Base-by-base conservation (phyloP, 2,888 invertebrate genomes). In the Morpho achilles region DNA sequence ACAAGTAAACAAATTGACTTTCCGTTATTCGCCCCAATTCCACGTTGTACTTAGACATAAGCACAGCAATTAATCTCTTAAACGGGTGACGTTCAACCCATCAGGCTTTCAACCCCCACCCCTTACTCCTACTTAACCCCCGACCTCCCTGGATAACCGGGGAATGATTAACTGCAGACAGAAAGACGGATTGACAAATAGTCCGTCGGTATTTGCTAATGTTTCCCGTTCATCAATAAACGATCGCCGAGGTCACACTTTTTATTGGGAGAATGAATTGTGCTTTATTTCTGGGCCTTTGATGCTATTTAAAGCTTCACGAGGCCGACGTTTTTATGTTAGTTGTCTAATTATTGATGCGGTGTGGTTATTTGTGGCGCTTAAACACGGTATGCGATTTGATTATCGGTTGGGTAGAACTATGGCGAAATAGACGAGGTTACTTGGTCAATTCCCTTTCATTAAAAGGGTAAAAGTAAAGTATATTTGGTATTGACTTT, bases 121-220 rank as follows among this genome's bases (percentile, higher is more conserved):
- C 50, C 59, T 53, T 48, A 58, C 62, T 68, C 68, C 71, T 61
- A 62, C 68, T 69, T 59, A 60, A 45, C 57, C 59, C 66, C 66
- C 66, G 69, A 72, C 63, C 60, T 61, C 67, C 73, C 75, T 76
- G 78, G 80, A 83, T 83, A 83, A 82, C 79, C 78, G 69, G 79
- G 77, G 82, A 81, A 87, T 89, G 89, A 89, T 89, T 90, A 87
- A 88, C 83, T 82, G 81, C 79, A 86, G 87, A 82, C 87, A 82
- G 87, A 83, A 86, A 90, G 89, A 87, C 84, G 82, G 86, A 87
- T 87, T 87, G 88, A 89, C 89, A 87, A 89, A 89, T 89, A 89
- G 87, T 85, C 87, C 81, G 82, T 89, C 84, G 87, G 89, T 84
- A 89, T 89, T 87, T 80, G 87, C 87, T 88, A 88, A 89, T 88